Evolutionary conservation across 2,113 vertebrate genomes (phyloP), one percentile per base, ranked within the genome.

Genomic region (Saimiri boliviensis): DNA sequence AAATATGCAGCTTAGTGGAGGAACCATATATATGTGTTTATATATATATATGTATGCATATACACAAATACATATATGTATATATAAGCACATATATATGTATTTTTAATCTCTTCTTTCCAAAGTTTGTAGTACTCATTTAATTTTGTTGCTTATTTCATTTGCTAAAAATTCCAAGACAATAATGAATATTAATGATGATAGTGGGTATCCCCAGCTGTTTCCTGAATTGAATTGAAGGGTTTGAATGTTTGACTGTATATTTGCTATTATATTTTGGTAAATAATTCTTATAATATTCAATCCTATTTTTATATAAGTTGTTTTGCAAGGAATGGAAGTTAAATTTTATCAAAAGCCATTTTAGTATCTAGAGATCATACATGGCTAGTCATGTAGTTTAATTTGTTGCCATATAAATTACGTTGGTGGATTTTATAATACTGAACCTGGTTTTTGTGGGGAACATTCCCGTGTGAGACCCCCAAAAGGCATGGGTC

Each of bases 241-340:
- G 49, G 2, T 27, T 91, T 97, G 82, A 10, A 84, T 70, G 13
- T 92, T 83, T 94, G 79, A 8, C 25, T 30, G n/a, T 45, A 42
- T 83, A 80, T 91, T 79, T 83, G 8, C 19, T 76, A 27, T 16
- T 56, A 77, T 3, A 92, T 63, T 89, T 63, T 83, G 68, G 35
- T 37, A 77, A 91, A 21, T 74, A 85, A 85, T 13, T 82, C 73
- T 81, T 37, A 70, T 58, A 76, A 86, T 30, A 82, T 32, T 94
- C 52, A 71, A 58, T 91, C 2, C 32, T 68, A 82, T 32, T 93
- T 42, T 95, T 71, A 85, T 11, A 52, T 56, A 54, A 17, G 3
- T 40, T 19, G 17, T 81, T 93, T 93, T 91, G 23, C 27, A 79
- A 87, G 1, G 25, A 60, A 58, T 81, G 52, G 49, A 42, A 86